phyloP scores from a whole-genome alignment of 53 echinoderm and acorn worm genomes.

The Glandiceps talaboti region DNA sequence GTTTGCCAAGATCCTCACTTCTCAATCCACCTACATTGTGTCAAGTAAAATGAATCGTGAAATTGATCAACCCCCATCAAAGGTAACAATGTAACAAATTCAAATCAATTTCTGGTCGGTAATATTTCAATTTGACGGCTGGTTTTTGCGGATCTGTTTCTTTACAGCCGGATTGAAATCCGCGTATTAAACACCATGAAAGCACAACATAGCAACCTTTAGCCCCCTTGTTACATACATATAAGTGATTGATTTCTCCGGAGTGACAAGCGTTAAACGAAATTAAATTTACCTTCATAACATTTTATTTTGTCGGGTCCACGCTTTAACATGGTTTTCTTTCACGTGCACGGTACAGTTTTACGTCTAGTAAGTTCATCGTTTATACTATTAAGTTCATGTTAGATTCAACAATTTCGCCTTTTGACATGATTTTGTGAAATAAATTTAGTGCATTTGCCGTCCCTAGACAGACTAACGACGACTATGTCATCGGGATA shows the following conservation, averaged over 20 bases:
- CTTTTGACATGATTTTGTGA: not conserved
- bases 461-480: not conserved
- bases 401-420: not conserved
- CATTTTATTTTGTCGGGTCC: not conserved
- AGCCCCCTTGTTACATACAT: not conserved
- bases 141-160: not conserved
- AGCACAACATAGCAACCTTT: not conserved
- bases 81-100: not conserved
- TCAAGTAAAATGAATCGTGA: not conserved
- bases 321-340: not conserved
- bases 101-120: not conserved
- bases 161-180: not conserved
- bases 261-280: not conserved
- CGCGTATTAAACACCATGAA: not conserved
- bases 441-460: not conserved
- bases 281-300: not conserved
- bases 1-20: not conserved
- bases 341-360: not conserved
- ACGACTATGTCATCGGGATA: not conserved
- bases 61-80: not conserved
- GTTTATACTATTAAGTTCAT: not conserved
- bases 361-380: not conserved
- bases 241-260: not conserved
- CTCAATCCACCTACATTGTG: not conserved
- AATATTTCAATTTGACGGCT: not conserved